Base-by-base conservation (phyloP, 2,113 vertebrate species). In the Myotis davidii region DNA sequence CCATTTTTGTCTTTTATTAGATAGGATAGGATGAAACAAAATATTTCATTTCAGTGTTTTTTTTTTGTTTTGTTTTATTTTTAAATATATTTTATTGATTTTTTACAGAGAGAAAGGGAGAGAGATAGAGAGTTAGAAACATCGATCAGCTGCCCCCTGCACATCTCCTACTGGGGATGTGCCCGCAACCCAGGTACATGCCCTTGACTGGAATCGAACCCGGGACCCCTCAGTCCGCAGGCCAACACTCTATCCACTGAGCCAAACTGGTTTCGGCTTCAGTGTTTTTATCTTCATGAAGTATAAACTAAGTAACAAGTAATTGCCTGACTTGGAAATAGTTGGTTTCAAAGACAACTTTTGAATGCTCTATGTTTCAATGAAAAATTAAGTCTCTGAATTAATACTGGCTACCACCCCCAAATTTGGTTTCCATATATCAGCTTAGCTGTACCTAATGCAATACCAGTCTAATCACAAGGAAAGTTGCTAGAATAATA, bases 31-130 rank as follows among this genome's bases (percentile, higher is more conserved):
- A 61, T 52, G 42, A 88, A 73, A 23, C 3, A 72, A 78, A 86
- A 72, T n/a, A 86, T 39, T 73, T 96, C 11, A 50, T 61, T 73
- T 96, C 39, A 69, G 16, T 90, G 16, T 77, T 72, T 82, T 14
- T 12, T n/a, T n/a, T n/a, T n/a, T n/a, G n/a, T n/a, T n/a, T n/a
- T n/a, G n/a, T n/a, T n/a, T n/a, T n/a, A n/a, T n/a, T n/a, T n/a
- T n/a, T n/a, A n/a, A n/a, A n/a, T n/a, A n/a, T n/a, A n/a, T n/a
- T n/a, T n/a, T n/a, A n/a, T n/a, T n/a, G n/a, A n/a, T n/a, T n/a
- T n/a, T n/a, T n/a, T n/a, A n/a, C n/a, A n/a, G n/a, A n/a, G n/a
- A n/a, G n/a, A n/a, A n/a, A n/a, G n/a, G n/a, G n/a, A n/a, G n/a
- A n/a, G n/a, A n/a, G n/a, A n/a, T n/a, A n/a, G n/a, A n/a, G n/a